phyloP scores from a whole-genome alignment of 2,113 vertebrate species.

The Sus scrofa region DNA sequence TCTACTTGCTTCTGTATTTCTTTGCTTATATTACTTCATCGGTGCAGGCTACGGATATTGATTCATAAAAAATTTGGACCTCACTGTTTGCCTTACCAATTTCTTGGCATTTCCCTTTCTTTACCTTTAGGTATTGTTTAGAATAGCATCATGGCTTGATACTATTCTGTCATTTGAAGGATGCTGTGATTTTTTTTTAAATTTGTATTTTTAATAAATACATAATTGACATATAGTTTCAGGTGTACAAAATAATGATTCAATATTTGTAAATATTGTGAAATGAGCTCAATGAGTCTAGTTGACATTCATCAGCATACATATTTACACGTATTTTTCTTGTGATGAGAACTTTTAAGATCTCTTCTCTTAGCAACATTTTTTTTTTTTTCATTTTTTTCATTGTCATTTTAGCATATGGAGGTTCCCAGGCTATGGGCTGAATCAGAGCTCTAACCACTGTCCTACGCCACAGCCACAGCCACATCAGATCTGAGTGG shows the following conservation, averaged over 20 bases:
- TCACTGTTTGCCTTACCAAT: background rate
- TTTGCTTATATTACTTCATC: background rate
- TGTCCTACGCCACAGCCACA: no score
- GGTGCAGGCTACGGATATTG: background rate
- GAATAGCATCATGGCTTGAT: background rate
- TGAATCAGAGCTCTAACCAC: no score
- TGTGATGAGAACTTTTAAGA: background rate
- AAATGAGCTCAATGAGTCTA: background rate
- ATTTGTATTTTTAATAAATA: background rate
- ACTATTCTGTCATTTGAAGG: background rate
- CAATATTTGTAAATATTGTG: background rate
- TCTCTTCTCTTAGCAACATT: background rate
- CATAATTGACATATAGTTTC: background rate
- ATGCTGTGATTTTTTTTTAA: background rate
- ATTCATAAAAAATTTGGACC: background rate
- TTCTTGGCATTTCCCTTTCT: background rate
- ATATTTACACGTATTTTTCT: background rate
- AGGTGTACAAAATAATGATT: background rate
- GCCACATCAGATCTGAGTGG: no score
- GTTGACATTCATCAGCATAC: background rate
- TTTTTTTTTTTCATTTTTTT: no score
- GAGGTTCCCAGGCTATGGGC: no score
- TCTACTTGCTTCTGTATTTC: background rate
- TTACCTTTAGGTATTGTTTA: background rate
- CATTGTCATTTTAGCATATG: no score